Percentiles rank a stretch among this genome's conserved stretches.
Evolutionary conservation across 2,888 invertebrate species (phyloP).

Genomic region (Plutella xylostella): DNA sequence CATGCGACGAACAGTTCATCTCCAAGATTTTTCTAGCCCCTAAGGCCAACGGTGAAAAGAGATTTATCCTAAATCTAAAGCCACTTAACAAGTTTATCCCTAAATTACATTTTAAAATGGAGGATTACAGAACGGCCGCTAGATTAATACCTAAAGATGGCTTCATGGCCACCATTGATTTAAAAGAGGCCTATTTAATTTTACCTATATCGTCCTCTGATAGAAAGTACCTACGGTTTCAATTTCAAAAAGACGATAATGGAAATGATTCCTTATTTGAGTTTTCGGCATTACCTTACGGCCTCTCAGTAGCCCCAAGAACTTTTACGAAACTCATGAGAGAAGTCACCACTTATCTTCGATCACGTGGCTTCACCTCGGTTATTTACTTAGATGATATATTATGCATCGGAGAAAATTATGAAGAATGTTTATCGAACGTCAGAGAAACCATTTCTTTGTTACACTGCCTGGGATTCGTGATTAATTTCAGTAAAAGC

Average conservation of each 20-base stretch:
- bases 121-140: neutral
- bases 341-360: too few species aligned
- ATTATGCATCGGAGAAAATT: too few species aligned
- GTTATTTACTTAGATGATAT: too few species aligned
- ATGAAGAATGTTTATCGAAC: too few species aligned
- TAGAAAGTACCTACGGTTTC: neutral
- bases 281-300: too few species aligned
- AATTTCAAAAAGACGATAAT: neutral
- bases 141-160: neutral
- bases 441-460: too few species aligned
- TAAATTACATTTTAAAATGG: slow-evolving; percentile 4
- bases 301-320: too few species aligned
- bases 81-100: neutral
- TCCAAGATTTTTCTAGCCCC: neutral
- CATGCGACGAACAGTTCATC: neutral
- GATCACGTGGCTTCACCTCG: too few species aligned
- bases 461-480: too few species aligned
- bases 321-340: too few species aligned
- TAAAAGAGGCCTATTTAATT: neutral
- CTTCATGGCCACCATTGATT: neutral
- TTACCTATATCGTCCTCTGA: neutral
- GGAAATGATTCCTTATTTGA: too few species aligned
- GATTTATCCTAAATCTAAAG: slow-evolving; percentile 5
- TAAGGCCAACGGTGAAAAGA: slow-evolving; percentile 1
- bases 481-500: too few species aligned